Conservation (phyloP, 2,113 vertebrate species). For the Aldabrachelys gigantea region DNA sequence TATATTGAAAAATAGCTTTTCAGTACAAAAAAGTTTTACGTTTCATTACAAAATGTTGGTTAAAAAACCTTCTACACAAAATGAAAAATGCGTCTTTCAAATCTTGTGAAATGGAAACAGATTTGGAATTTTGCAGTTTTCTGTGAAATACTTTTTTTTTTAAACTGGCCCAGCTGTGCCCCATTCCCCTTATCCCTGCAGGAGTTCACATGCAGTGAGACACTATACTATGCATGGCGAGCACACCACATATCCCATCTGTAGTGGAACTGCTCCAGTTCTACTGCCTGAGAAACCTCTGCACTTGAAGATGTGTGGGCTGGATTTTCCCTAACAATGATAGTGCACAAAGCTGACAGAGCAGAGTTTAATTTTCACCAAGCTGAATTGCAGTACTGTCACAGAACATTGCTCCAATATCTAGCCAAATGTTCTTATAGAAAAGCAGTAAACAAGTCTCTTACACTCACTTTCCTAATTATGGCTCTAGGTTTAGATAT, state of each 20-base stretch:
- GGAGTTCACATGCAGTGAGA: too few species aligned
- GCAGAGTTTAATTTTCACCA: not conserved
- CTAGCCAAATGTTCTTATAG: not conserved
- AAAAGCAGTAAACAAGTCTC: not conserved
- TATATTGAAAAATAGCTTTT: not conserved
- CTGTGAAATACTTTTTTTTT: not conserved
- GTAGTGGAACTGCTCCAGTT: not conserved
- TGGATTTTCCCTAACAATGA: not conserved
- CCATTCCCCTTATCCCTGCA: too few species aligned
- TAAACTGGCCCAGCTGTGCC: too few species aligned
- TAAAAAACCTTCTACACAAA: not conserved
- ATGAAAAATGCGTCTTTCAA: not conserved
- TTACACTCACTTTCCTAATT: not conserved
- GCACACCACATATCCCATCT: not conserved
- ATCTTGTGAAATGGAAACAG: not conserved
- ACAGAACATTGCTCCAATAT: not conserved
- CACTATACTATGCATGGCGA: not conserved
- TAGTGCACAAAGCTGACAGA: not conserved
- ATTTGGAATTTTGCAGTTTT: not conserved
- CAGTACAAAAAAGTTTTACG: not conserved
- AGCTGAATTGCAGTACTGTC: not conserved
- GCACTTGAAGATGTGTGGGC: not conserved
- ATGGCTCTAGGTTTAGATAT: not conserved
- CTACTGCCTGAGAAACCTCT: not conserved
- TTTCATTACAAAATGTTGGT: not conserved